Percentiles rank a stretch among this genome's conserved stretches.
Evolutionary conservation across 2,113 vertebrate species (phyloP).

Genomic region (Megaleporinus macrocephalus): DNA sequence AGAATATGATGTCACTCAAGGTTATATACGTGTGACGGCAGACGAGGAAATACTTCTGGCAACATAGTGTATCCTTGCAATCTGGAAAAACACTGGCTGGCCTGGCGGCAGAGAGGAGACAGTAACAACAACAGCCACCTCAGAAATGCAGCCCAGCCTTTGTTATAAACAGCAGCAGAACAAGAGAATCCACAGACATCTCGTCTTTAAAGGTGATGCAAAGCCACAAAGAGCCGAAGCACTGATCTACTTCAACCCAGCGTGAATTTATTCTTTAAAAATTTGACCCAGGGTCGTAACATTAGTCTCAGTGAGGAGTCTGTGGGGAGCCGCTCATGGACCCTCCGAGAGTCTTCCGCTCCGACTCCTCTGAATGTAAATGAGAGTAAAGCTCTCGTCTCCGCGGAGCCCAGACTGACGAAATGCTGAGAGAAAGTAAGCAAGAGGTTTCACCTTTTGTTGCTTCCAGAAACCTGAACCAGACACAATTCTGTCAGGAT

Average conservation of each 20-base stretch:
- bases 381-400: slow-evolving; percentile 1
- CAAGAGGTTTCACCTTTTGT: slow-evolving; percentile 5
- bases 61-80: too few species aligned
- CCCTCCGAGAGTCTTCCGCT: not conserved
- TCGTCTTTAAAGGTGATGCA: not conserved
- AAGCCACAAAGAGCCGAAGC: not conserved
- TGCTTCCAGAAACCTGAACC: not conserved
- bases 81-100: not conserved
- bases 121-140: not conserved
- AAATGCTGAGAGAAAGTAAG: slow-evolving; percentile 15
- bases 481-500: not conserved
- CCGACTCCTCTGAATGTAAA: slow-evolving; percentile 9
- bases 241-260: not conserved
- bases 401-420: slow-evolving; percentile 17
- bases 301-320: slow-evolving; percentile 1
- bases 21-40: too few species aligned
- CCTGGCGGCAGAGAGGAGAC: not conserved
- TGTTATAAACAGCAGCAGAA: not conserved
- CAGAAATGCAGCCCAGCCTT: not conserved
- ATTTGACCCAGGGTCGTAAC: not conserved
- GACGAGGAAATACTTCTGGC: too few species aligned
- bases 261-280: not conserved
- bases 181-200: not conserved
- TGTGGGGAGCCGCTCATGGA: not conserved
- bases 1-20: too few species aligned